phyloP scores from a whole-genome alignment of 2,797 vertebrate genomes.

The Cyprinella venusta region DNA sequence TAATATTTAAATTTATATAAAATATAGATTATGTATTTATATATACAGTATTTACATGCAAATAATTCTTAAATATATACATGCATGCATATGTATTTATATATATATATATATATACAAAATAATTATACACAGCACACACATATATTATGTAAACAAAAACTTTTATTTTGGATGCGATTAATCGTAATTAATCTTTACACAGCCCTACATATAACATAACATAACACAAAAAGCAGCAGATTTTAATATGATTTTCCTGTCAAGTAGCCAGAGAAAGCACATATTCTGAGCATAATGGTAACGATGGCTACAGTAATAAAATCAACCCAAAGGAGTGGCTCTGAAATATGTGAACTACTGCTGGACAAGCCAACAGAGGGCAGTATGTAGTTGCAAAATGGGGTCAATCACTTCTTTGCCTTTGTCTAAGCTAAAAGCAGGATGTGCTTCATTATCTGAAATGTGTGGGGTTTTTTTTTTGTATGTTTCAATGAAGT shows the following conservation, averaged over 20 bases:
- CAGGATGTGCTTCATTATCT: constrained; percentile 58
- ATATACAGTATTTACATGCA: no score
- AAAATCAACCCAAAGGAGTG: constrained; percentile 26
- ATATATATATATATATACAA: no score
- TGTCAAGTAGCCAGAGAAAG: constrained; percentile 26
- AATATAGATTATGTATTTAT: no score
- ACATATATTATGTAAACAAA: no score
- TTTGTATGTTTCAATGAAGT: background rate
- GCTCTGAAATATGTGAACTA: constrained; percentile 26
- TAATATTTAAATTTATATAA: no score
- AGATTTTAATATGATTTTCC: background rate
- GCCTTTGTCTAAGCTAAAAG: constrained; percentile 55
- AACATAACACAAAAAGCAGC: constrained; percentile 11
- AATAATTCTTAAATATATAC: no score
- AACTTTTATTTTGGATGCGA: no score
- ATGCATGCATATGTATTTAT: no score
- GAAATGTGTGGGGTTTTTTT: constrained; percentile 25
- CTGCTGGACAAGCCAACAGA: constrained; percentile 55
- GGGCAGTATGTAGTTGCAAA: constrained; percentile 63
- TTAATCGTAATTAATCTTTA: no score
- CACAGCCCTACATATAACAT: no score
- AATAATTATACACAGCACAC: no score
- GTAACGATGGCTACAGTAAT: constrained; percentile 2
- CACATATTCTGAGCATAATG: constrained; percentile 4
- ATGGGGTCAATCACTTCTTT: constrained; percentile 33